Percentiles rank a stretch among this genome's conserved stretches.
Evolutionary conservation across 2,888 invertebrate genomes (phyloP).

Genomic region (Nemotelus pantherinus): DNA sequence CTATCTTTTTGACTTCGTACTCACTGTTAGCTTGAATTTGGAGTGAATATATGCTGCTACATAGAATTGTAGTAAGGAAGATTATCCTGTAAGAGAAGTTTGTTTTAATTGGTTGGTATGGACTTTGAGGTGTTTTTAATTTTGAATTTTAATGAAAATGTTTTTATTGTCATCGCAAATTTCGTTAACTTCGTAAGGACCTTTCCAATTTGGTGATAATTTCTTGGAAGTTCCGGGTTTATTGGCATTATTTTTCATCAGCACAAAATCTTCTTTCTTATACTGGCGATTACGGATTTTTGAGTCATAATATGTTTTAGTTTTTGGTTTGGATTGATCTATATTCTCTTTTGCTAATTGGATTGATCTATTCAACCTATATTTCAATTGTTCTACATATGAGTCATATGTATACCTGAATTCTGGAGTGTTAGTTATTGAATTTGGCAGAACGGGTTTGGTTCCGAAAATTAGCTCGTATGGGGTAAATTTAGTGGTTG

Average conservation of each 20-base stretch:
- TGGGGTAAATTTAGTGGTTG: constrained; percentile 1
- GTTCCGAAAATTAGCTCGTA: constrained; percentile 10
- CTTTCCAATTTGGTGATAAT: constrained; percentile 36
- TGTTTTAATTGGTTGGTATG: constrained; percentile 9
- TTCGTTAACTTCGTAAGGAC: constrained; percentile 40
- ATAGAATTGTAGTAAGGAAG: background rate
- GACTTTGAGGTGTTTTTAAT: background rate
- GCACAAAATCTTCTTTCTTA: constrained; percentile 36
- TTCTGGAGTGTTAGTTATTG: background rate
- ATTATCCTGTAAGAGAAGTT: constrained; percentile 17
- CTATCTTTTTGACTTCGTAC: constrained; percentile 17
- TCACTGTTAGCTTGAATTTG: constrained; percentile 9
- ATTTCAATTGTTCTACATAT: constrained; percentile 44
- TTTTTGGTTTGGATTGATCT: constrained; percentile 34
- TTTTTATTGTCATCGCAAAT: constrained; percentile 21
- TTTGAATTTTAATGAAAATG: constrained; percentile 17
- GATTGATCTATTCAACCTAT: constrained; percentile 39
- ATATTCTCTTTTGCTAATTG: constrained; percentile 45
- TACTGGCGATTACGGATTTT: constrained; percentile 30
- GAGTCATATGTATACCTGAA: constrained; percentile 14
- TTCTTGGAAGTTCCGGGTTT: constrained; percentile 41
- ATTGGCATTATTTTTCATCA: constrained; percentile 41
- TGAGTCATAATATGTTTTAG: constrained; percentile 39
- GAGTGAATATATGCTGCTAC: background rate
- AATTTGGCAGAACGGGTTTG: background rate